These are phyloP conservation scores for Arnoldichthys spilopterus DNA, from an alignment of 2,797 vertebrate species.

Conservation along the genomic window DNA sequence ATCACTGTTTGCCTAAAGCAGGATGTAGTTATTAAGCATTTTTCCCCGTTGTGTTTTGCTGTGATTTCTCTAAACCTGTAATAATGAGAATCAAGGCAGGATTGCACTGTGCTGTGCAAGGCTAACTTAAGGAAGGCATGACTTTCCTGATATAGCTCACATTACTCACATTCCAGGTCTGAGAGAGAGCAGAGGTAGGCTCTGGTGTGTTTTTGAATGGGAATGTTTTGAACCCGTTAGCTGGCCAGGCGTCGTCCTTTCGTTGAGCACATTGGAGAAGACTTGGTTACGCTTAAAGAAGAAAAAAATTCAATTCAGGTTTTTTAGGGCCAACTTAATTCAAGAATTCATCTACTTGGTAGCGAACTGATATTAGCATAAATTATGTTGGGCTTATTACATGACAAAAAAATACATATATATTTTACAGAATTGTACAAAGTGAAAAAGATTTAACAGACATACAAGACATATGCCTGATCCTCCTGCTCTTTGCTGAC, in stretches of 20 bases:
- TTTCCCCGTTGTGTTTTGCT: no score
- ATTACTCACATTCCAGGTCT: slow-evolving; percentile 74
- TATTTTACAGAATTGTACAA: not conserved
- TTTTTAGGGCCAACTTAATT: not conserved
- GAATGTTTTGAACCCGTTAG: slow-evolving; percentile 62
- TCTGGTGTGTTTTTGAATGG: slow-evolving; percentile 71
- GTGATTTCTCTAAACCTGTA: no score
- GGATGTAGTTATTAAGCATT: no score
- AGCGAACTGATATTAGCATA: not conserved
- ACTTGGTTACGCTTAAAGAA: not conserved
- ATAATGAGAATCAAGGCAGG: no score
- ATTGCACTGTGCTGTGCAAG: slow-evolving; percentile 6
- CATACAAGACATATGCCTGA: no score
- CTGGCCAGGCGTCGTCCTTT: slow-evolving; percentile 64
- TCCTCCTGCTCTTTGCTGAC: slow-evolving; percentile 34
- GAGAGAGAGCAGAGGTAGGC: slow-evolving; percentile 74
- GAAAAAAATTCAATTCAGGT: not conserved
- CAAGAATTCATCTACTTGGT: not conserved
- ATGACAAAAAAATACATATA: no score
- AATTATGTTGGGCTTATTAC: not conserved
- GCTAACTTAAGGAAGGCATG: slow-evolving; percentile 59
- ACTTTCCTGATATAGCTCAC: slow-evolving; percentile 73
- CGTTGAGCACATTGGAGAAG: not conserved
- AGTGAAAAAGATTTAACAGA: no score
- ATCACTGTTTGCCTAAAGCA: no score